Base-by-base conservation (phyloP, 2,113 vertebrate genomes). In the Proterorhinus semilunaris region DNA sequence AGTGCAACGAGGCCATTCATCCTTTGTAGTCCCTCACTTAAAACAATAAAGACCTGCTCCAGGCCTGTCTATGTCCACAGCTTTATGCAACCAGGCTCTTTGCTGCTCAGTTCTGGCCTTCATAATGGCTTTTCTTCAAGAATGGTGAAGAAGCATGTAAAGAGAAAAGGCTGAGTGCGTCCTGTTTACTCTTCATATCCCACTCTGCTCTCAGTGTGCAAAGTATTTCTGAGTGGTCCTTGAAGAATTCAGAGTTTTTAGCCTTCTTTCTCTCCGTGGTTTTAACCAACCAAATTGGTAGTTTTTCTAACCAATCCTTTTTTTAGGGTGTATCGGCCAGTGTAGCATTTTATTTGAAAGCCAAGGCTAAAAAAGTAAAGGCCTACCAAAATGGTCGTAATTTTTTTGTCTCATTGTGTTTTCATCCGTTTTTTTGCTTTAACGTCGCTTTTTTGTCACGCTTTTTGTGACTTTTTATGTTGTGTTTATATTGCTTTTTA, bases 91-190 rank as follows among this genome's bases (percentile, higher is more conserved):
- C 58, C 47, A 66, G 55, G 54, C 76, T 21, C 52, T 61, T 61
- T 12, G 44, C 79, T 74, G 64, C 79, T 80, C 65, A 75, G 77
- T 78, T 74, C 69, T 71, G 15, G 74, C 27, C 76, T 61, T 78
- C 68, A 82, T 86, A 80, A 86, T 79, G 79, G 81, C 66, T 88
- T 70, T 82, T n/a, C 68, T 86, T 86, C 81, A 80, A 86, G 85
- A 84, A 84, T 83, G 83, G 75, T 79, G 81, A 79, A 83, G 66
- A 68, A 72, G 73, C 72, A 78, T 10, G 48, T 59, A 74, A 72
- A 67, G 68, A 70, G 69, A 80, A 74, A 62, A 80, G 82, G 68
- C 80, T 77, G 76, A 87, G 78, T 80, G 79, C 79, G 50, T 67
- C 43, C 27, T n/a, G 9, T 66, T 57, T 13, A 62, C 70, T 47